phyloP scores from a whole-genome alignment of 1,140 invertebrate genomes.

The Drosophila arawakana region DNA sequence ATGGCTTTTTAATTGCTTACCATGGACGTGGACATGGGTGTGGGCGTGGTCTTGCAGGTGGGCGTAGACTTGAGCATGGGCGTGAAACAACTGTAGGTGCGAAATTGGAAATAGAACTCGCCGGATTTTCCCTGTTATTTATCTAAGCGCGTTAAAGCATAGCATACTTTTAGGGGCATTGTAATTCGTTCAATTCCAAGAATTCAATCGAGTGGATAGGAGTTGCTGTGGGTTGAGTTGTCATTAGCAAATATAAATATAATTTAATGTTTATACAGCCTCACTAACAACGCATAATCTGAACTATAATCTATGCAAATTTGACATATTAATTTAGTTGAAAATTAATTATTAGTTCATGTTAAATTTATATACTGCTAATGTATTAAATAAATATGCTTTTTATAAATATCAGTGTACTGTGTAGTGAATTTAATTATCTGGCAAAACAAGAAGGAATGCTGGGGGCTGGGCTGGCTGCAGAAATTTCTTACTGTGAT shows the following conservation, averaged over 20 bases:
- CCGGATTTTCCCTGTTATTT: constrained; percentile 9
- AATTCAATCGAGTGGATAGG: too few relatives aligned
- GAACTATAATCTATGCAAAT: neutral
- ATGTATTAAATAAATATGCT: neutral
- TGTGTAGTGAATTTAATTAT: too few relatives aligned
- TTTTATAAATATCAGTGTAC: neutral
- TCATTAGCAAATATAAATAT: neutral
- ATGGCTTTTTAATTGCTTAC: constrained; percentile 71
- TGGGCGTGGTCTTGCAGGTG: neutral
- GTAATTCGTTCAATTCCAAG: constrained; percentile 6
- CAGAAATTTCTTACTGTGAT: too few relatives aligned
- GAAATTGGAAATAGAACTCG: constrained; percentile 15
- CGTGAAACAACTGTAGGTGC: neutral
- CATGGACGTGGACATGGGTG: neutral
- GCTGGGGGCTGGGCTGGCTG: too few relatives aligned
- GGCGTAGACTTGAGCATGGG: too few relatives aligned
- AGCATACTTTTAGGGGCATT: constrained; percentile 17
- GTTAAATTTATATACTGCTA: neutral
- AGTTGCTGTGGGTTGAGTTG: neutral
- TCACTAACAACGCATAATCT: neutral
- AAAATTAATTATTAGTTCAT: neutral
- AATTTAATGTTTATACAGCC: neutral
- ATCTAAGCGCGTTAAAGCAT: constrained; percentile 29
- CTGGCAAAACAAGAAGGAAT: too few relatives aligned
- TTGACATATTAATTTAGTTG: neutral